Evolutionary conservation across 2,113 vertebrate genomes (phyloP).

Genomic region (Gorsachius goisagi): DNA sequence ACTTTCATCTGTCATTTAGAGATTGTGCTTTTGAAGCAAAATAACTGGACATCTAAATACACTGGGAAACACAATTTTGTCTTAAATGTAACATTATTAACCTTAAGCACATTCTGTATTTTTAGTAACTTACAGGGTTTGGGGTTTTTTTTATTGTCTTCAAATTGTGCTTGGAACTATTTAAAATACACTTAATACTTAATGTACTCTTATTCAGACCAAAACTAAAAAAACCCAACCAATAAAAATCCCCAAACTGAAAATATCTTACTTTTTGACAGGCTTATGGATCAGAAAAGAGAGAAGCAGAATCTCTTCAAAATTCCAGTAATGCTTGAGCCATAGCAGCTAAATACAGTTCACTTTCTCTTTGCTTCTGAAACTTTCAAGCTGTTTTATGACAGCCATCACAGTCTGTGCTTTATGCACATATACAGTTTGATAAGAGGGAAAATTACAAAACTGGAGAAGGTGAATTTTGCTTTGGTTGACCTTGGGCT

Average conservation of each 20-base stretch:
- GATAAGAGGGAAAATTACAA: not conserved
- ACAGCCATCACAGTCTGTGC: not conserved
- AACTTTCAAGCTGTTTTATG: not conserved
- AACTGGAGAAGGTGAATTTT: constrained; percentile 8
- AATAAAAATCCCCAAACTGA: not conserved
- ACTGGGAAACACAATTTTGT: not conserved
- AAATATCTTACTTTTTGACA: not conserved
- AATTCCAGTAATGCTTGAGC: not conserved
- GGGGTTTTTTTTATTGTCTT: not conserved
- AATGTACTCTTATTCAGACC: not conserved
- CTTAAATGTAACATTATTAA: not conserved
- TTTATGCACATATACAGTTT: not conserved
- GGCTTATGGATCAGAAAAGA: not conserved
- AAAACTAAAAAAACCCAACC: not conserved
- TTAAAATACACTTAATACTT: not conserved
- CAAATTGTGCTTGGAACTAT: not conserved
- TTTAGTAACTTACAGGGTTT: not conserved
- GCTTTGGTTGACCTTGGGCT: constrained; percentile 34
- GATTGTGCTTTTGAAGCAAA: constrained; percentile 28
- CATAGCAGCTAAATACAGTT: not conserved
- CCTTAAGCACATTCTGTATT: not conserved
- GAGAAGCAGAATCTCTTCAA: not conserved
- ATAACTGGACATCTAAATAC: not conserved
- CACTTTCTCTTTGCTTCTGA: not conserved
- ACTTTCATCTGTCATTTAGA: not conserved